phyloP scores from a whole-genome alignment of 2,797 vertebrate species.

The Molossus molossus region DNA sequence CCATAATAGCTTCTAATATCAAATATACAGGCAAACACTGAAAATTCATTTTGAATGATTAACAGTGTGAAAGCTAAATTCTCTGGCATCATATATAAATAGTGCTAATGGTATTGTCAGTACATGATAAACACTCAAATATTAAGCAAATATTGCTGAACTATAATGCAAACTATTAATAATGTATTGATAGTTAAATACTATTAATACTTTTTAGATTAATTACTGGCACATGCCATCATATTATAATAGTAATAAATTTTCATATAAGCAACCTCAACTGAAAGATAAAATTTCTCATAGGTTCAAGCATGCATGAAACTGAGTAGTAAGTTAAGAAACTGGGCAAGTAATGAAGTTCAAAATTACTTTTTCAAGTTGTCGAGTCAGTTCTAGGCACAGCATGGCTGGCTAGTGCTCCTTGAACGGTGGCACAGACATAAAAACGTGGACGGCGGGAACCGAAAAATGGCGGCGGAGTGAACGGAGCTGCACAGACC shows the following conservation, averaged over 20 bases:
- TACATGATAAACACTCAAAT: neutral
- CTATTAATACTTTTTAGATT: neutral
- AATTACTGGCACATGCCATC: neutral
- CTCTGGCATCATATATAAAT: neutral
- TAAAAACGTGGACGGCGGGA: no score
- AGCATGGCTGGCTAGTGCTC: neutral
- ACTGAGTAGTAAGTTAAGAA: neutral
- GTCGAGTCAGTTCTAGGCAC: neutral
- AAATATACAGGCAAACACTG: constrained; percentile 36
- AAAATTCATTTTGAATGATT: constrained; percentile 48
- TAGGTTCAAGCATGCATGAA: neutral
- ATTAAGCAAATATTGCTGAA: neutral
- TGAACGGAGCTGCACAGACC: no score
- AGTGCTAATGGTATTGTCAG: neutral
- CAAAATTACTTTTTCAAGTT: neutral
- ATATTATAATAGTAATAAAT: neutral
- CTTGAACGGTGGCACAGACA: fast-evolving
- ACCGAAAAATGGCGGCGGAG: no score
- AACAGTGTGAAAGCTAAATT: neutral
- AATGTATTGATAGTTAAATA: neutral
- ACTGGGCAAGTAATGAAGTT: neutral
- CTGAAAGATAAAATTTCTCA: constrained; percentile 14
- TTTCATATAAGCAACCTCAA: neutral
- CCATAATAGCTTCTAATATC: constrained; percentile 17
- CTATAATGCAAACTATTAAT: neutral